Evolutionary conservation across 2,888 invertebrate species (phyloP), one percentile per base, ranked within the genome.

Genomic region (Phymatocera aterrima): DNA sequence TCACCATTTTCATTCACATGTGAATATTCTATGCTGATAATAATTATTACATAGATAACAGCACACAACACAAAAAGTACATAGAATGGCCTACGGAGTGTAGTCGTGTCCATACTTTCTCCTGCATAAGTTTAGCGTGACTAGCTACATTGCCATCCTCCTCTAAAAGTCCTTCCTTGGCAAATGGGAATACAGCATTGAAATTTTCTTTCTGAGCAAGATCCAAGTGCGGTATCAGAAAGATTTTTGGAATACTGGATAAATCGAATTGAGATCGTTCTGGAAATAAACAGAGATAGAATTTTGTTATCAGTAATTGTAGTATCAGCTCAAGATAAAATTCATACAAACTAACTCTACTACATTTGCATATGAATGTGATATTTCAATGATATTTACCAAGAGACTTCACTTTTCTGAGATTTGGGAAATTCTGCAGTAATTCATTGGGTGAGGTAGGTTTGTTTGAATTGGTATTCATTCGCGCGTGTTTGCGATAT

Each of bases 161-260:
- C 91, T 79, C 95, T 93, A 79, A 93, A 91, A 87, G 80, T 79
- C 89, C 86, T 80, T 88, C 88, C 77, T 90, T 92, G 51, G 92
- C 90, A 87, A 93, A 95, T 61, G 96, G 95, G 91, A 97, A 97
- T 43, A 98, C 97, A 85, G 95, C 94, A 83, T 94, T 94, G 91
- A 98, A 98, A 78, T 96, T 95, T 84, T 94, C 93, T 46, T 94
- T 93, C 88, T 96, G 94, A 88, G 96, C 96, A 75, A 98, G 92
- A 87, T 95, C 94, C 87, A 98, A 94, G 80, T 94, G 93, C 51
- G 94, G 94, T 87, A 95, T 95, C 87, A 97, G 93, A 92, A 97
- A 98, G 87, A 98, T 95, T 89, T 94, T 94, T 79, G 98, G 98
- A 87, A 98, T 95, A 80, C 93, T 94, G 87, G 94, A 94, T 12